These are phyloP conservation scores for Plectrocnemia conspersa DNA, from an alignment of 1,140 invertebrate genomes.

Conservation along the genomic window DNA sequence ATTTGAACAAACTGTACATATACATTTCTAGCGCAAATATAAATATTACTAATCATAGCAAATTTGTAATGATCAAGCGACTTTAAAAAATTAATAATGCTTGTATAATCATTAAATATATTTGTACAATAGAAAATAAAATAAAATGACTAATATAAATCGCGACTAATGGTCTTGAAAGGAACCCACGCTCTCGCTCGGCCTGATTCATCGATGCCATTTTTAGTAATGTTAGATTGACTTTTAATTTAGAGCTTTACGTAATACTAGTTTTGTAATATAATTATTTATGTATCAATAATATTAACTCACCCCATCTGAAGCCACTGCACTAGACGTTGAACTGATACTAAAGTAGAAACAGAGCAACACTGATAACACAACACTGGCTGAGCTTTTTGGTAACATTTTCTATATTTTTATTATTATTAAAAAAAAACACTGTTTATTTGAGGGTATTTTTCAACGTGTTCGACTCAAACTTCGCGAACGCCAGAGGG, in stretches of 20 bases:
- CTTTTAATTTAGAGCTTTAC: too few relatives aligned
- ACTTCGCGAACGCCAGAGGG: not conserved
- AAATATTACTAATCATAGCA: too few relatives aligned
- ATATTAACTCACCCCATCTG: constrained; percentile 29
- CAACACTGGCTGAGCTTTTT: constrained; percentile 12
- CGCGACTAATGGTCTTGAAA: too few relatives aligned
- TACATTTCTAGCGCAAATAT: too few relatives aligned
- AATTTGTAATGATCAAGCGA: too few relatives aligned
- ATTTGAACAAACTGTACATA: too few relatives aligned
- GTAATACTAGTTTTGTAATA: too few relatives aligned
- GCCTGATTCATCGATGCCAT: not conserved
- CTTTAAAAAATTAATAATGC: too few relatives aligned
- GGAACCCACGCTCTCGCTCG: not conserved
- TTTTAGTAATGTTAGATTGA: constrained; percentile 1
- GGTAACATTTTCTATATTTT: constrained; percentile 15
- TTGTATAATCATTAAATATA: too few relatives aligned
- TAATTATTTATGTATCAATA: not conserved
- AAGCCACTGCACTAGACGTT: constrained; percentile 25
- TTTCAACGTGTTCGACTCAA: constrained; percentile 1
- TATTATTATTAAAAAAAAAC: not conserved
- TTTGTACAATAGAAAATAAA: too few relatives aligned
- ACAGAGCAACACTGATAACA: constrained; percentile 30
- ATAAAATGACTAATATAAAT: too few relatives aligned
- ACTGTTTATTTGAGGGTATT: too few relatives aligned
- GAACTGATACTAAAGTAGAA: constrained; percentile 22